Base-by-base conservation (phyloP, 2,797 vertebrate species). In the Eupleurogrammus muticus region DNA sequence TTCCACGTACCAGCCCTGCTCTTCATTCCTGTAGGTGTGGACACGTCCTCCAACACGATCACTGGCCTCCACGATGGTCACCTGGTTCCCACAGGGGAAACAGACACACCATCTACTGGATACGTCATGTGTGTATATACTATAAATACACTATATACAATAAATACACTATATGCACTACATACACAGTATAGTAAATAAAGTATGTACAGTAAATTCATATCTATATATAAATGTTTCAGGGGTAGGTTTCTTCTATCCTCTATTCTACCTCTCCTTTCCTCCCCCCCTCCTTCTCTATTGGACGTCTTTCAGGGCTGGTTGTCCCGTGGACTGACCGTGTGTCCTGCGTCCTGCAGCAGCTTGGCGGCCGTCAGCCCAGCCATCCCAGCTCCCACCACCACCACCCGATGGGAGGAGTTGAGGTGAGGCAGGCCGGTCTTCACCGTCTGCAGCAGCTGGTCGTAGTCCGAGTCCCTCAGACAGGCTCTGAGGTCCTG, bases 1-100 rank as follows among this genome's bases (percentile, higher is more conserved):
- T 14, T 96, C 95, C 44, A 89, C 94, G 9, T 87, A 93, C 94
- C 95, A 95, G 67, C 91, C 90, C 0, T 92, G 92, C 9, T 68
- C 58, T 23, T 60, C 51, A 48, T 94, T 80, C 66, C 93, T 93
- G 86, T 92, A 83, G 9, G 95, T 96, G 23, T 87, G 24, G 70
- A 96, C 90, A 9, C 95, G 90, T 62, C 94, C 95, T 21, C 94
- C 95, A 0, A 93, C 53, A 0, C 86, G 90, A 0, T 21, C 70
- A 58, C 80, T 89, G 0, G 94, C 92, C 77, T 95, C 95, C 14
- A 94, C 24, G 38, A 95, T 68, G 17, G 92, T 95, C 19, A 95
- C 91, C 95, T 80, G 74, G 8, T 13, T 40, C 44, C 71, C 12
- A 60, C 2, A 51, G 0, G n/a, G n/a, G n/a, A 28, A 28, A 28